Evolutionary conservation across 2,113 vertebrate genomes (phyloP).

Genomic region (Bufo bufo): DNA sequence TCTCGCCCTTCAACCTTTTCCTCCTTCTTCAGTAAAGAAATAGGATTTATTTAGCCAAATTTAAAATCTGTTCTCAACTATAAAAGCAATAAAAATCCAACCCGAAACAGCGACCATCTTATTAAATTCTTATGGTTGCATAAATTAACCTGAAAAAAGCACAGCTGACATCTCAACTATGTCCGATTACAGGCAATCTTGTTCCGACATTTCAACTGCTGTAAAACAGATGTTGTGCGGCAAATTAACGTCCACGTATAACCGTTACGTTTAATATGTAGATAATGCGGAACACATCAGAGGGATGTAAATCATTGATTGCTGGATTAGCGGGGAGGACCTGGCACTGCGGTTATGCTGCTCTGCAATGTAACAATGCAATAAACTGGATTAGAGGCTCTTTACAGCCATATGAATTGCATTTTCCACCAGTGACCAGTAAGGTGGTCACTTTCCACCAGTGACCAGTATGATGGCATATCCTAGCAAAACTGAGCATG

Average conservation of each 20-base stretch:
- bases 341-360: background rate
- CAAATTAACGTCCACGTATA: conserved; percentile 44
- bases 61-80: conserved; percentile 55
- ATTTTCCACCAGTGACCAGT: background rate
- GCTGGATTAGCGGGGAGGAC: background rate
- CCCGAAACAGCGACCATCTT: conserved; percentile 38
- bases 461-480: too few relatives aligned
- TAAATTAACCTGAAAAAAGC: conserved; percentile 53
- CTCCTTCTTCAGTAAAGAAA: conserved; percentile 18
- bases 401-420: background rate
- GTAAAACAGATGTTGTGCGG: conserved; percentile 56
- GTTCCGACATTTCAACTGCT: conserved; percentile 48
- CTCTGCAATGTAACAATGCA: conserved; percentile 13
- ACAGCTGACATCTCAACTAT: conserved; percentile 50
- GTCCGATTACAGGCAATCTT: conserved; percentile 55
- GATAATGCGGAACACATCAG: conserved; percentile 38
- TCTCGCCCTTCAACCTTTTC: conserved; percentile 17
- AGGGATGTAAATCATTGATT: conserved; percentile 10
- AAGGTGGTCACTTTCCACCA: background rate
- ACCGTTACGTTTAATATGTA: conserved; percentile 42
- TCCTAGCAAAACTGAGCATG: too few relatives aligned
- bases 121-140: conserved; percentile 58
- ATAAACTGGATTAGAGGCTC: background rate
- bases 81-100: conserved; percentile 52
- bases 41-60: conserved; percentile 49